phyloP scores from a whole-genome alignment of 2,113 vertebrate genomes.

The Jacana jacana region DNA sequence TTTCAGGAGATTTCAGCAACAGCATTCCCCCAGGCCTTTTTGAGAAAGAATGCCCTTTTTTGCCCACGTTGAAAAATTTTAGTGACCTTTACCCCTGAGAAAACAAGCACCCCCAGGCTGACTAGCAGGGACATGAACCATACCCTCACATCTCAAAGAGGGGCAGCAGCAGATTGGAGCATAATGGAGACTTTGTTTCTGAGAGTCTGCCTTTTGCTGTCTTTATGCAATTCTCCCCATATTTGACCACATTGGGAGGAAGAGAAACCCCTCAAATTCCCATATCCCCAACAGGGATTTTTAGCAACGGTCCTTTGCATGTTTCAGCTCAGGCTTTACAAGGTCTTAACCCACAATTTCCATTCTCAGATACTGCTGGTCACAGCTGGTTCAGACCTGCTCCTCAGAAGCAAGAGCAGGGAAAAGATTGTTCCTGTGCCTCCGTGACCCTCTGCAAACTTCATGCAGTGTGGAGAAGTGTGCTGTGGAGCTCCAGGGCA shows the following conservation, averaged over 20 bases:
- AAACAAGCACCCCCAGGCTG: not conserved
- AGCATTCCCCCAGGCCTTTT: not conserved
- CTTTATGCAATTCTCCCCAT: not conserved
- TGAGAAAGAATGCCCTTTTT: not conserved
- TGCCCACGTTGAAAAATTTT: slow-evolving; percentile 15
- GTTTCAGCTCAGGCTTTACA: not conserved
- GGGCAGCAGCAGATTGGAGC: not conserved
- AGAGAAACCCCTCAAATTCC: not conserved
- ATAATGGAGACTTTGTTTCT: not conserved
- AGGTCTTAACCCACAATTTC: not conserved
- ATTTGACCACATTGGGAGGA: not conserved
- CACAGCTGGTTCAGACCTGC: not conserved
- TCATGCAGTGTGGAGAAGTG: not conserved
- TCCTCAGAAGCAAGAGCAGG: not conserved
- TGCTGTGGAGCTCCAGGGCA: not conserved
- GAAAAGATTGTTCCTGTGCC: not conserved
- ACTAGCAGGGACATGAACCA: not conserved
- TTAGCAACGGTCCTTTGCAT: not conserved
- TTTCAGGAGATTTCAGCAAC: not conserved
- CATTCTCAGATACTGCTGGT: not conserved
- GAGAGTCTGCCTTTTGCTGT: not conserved
- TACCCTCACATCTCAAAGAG: not conserved
- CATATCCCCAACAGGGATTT: not conserved
- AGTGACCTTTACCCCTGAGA: not conserved
- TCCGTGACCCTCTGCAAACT: not conserved